A percentile compares a stretch with the other conserved stretches of the same genome.
Conservation (phyloP, 2,113 vertebrate genomes). For the Ciconia boyciana region DNA sequence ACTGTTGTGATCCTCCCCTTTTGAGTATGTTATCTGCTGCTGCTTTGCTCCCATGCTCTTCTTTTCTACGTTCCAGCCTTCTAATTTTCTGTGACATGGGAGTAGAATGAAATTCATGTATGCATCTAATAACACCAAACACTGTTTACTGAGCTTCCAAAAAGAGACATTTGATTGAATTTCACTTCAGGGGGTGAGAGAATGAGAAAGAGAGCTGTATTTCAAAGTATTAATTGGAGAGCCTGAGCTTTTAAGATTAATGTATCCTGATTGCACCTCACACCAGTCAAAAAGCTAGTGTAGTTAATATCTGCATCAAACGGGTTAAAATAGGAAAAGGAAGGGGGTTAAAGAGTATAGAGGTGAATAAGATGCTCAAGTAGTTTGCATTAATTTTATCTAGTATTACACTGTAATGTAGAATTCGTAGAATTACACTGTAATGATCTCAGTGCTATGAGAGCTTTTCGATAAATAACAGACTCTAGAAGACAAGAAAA, state of each 20-base stretch:
- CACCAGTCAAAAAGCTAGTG: neutral
- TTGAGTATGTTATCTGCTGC: neutral
- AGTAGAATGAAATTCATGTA: neutral
- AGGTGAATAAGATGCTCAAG: neutral
- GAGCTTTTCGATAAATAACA: neutral
- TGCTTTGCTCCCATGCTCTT: neutral
- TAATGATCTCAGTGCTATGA: neutral
- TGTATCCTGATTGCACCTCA: neutral
- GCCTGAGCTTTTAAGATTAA: neutral
- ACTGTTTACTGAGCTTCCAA: neutral
- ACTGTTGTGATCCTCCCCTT: neutral
- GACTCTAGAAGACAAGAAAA: neutral
- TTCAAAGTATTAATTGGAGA: neutral
- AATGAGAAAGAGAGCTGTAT: neutral
- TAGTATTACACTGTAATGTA: neutral
- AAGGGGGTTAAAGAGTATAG: neutral
- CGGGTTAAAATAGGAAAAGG: neutral
- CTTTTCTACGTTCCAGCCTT: neutral
- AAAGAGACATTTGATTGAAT: neutral
- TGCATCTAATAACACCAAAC: neutral
- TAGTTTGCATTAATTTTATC: neutral
- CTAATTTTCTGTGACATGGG: neutral
- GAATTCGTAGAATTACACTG: neutral
- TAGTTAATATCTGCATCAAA: neutral
- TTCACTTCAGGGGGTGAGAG: neutral